phyloP scores from a whole-genome alignment of 1,140 invertebrate species.

The Micrasema minimum region DNA sequence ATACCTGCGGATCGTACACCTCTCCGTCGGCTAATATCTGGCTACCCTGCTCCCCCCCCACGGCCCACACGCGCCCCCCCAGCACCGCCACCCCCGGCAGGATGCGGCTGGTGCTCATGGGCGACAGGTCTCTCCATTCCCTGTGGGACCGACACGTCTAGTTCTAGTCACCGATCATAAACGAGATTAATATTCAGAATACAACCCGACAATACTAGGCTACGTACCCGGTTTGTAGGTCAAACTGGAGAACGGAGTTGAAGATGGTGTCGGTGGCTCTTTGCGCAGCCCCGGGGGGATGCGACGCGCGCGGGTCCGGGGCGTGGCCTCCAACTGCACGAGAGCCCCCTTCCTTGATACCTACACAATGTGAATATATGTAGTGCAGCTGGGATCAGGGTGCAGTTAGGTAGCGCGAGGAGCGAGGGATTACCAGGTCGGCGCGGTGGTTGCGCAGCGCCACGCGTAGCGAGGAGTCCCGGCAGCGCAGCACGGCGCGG shows the following conservation, averaged over 20 bases:
- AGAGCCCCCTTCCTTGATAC: slow-evolving; percentile 78
- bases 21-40: slow-evolving; percentile 92
- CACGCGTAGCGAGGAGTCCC: slow-evolving; percentile 83
- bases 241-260: slow-evolving; percentile 82
- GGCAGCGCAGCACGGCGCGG: slow-evolving; percentile 81
- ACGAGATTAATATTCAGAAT: too few relatives aligned
- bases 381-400: too few relatives aligned
- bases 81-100: slow-evolving; percentile 90
- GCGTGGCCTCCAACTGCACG: slow-evolving; percentile 79
- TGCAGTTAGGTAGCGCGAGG: too few relatives aligned
- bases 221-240: slow-evolving; percentile 77
- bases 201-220: too few relatives aligned
- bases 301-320: slow-evolving; percentile 85
- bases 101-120: slow-evolving; percentile 89
- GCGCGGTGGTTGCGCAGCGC: slow-evolving; percentile 84
- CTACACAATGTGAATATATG: slow-evolving; percentile 6
- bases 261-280: slow-evolving; percentile 76
- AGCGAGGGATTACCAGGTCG: slow-evolving; percentile 82
- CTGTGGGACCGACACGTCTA: slow-evolving; percentile 65
- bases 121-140: slow-evolving; percentile 81
- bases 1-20: slow-evolving; percentile 83
- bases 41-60: slow-evolving; percentile 91
- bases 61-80: slow-evolving; percentile 89
- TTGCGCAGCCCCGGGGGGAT: slow-evolving; percentile 74
- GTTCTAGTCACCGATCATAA: too few relatives aligned